These are phyloP conservation scores for Megathymus violae DNA, from an alignment of 1,140 invertebrate species.

Conservation along the genomic window DNA sequence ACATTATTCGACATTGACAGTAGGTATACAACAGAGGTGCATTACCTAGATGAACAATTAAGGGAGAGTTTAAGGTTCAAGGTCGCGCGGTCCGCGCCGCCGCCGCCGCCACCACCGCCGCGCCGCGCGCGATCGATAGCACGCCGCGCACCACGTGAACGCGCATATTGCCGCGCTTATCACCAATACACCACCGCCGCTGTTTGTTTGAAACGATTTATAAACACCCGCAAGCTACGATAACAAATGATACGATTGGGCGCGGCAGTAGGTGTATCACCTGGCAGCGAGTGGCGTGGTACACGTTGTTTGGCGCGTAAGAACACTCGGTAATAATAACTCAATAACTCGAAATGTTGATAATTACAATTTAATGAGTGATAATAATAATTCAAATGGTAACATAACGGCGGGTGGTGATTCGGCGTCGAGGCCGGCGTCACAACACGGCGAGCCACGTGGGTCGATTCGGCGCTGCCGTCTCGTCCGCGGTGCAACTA, in stretches of 20 bases:
- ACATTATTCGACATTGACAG: conserved; percentile 12
- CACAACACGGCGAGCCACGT: conserved; percentile 46
- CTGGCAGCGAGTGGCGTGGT: conserved; percentile 38
- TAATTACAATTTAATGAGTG: no score
- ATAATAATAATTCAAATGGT: no score
- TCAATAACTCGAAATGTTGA: no score
- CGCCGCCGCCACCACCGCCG: conserved; percentile 52
- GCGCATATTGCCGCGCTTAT: conserved; percentile 30
- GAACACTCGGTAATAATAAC: no score
- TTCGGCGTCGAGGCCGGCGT: not conserved
- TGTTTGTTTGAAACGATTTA: conserved; percentile 4
- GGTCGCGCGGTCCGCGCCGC: conserved; percentile 53
- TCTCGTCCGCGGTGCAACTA: conserved; percentile 42
- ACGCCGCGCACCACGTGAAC: conserved; percentile 43
- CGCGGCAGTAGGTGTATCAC: conserved; percentile 30
- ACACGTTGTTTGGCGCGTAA: conserved; percentile 43
- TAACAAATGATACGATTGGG: conserved; percentile 26
- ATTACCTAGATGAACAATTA: conserved; percentile 30
- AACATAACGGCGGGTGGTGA: not conserved
- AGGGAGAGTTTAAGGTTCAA: conserved; percentile 50
- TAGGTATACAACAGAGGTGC: conserved; percentile 20
- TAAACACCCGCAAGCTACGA: not conserved
- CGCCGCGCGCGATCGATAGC: conserved; percentile 65
- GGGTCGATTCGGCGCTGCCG: no score
- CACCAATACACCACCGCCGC: not conserved